phyloP scores from a whole-genome alignment of 1,140 invertebrate species.

The Drosophila malerkotliana region DNA sequence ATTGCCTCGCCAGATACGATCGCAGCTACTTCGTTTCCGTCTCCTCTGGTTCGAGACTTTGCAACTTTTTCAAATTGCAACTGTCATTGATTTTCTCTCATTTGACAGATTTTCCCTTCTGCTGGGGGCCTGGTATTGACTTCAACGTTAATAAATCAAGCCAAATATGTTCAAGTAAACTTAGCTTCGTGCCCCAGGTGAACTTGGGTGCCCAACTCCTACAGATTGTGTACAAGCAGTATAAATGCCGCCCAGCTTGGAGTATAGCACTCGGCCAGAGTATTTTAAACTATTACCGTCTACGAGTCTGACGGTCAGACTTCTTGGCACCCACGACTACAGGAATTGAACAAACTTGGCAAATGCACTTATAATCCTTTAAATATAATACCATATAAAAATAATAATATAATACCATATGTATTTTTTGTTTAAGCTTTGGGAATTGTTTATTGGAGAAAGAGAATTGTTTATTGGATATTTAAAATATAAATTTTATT shows the following conservation, averaged over 20 bases:
- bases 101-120: slow-evolving; percentile 67
- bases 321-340: no score
- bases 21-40: slow-evolving; percentile 34
- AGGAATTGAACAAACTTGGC: no score
- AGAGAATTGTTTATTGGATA: no score
- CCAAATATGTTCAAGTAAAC: neutral
- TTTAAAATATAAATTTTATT: no score
- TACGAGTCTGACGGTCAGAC: no score
- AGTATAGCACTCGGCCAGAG: no score
- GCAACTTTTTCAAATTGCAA: slow-evolving; percentile 70
- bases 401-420: no score
- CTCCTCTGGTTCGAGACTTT: slow-evolving; percentile 8
- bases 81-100: slow-evolving; percentile 69
- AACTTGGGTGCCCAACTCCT: neutral
- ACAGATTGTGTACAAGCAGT: neutral
- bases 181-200: neutral
- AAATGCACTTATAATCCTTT: no score
- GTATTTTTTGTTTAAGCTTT: no score
- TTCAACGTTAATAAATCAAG: slow-evolving; percentile 63
- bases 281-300: no score
- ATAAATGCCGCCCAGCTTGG: neutral
- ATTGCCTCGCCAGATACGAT: slow-evolving; percentile 75
- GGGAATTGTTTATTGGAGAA: no score
- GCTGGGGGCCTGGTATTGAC: slow-evolving; percentile 38
- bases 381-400: no score